phyloP scores from a whole-genome alignment of 2,113 vertebrate genomes.

The Pao palembangensis region DNA sequence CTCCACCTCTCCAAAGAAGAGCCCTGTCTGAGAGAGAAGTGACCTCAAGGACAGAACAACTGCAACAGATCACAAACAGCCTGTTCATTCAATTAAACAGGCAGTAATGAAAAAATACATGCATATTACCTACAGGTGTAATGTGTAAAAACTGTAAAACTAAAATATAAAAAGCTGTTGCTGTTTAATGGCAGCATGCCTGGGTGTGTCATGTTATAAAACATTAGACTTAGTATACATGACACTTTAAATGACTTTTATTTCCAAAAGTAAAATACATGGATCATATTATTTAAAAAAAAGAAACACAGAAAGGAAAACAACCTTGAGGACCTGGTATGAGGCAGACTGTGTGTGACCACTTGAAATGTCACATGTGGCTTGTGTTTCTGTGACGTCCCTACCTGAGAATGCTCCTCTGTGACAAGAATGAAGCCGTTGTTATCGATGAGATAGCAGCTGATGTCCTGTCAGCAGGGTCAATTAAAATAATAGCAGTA shows the following conservation, averaged over 20 bases:
- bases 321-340: too few species aligned
- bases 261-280: too few species aligned
- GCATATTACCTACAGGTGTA: neutral
- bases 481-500: neutral
- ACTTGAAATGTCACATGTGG: too few species aligned
- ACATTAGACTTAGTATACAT: too few species aligned
- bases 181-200: too few species aligned
- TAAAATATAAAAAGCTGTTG: too few species aligned
- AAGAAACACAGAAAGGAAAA: too few species aligned
- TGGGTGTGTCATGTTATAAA: too few species aligned
- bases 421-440: slow-evolving; percentile 97
- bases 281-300: too few species aligned
- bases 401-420: slow-evolving; percentile 89
- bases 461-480: slow-evolving; percentile 79
- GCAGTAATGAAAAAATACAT: neutral
- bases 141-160: neutral
- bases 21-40: slow-evolving; percentile 82
- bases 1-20: slow-evolving; percentile 95
- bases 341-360: neutral
- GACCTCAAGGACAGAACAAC: neutral
- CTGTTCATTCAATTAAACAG: slow-evolving; percentile 26
- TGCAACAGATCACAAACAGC: neutral
- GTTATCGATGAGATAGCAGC: slow-evolving; percentile 98
- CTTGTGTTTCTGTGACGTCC: neutral
- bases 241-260: too few species aligned